Percentiles rank a stretch among this genome's conserved stretches.
Conservation (phyloP, 2,797 vertebrate genomes). For the Crocidura indochinensis region DNA sequence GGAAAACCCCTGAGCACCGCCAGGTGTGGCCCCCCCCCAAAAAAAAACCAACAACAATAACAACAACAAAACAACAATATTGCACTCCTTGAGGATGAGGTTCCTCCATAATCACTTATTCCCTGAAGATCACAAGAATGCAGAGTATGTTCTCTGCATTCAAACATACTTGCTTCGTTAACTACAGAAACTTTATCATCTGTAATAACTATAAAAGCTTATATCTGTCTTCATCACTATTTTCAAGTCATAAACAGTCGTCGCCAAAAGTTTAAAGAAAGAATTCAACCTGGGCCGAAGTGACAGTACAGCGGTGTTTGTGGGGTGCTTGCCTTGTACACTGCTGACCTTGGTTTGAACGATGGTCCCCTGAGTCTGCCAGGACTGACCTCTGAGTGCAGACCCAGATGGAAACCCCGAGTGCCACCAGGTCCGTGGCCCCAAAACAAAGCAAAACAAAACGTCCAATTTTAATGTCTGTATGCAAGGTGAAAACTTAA, state of each 20-base stretch:
- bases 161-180: constrained; percentile 65
- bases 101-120: constrained; percentile 30
- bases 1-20: too few relatives aligned
- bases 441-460: not conserved
- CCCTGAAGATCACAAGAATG: constrained; percentile 45
- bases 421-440: too few relatives aligned
- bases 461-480: constrained; percentile 13
- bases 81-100: constrained; percentile 34
- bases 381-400: too few relatives aligned
- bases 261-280: constrained; percentile 12
- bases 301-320: too few relatives aligned
- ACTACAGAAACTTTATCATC: constrained; percentile 62
- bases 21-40: too few relatives aligned
- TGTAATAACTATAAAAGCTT: constrained; percentile 36
- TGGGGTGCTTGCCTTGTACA: too few relatives aligned
- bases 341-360: too few relatives aligned
- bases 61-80: not conserved
- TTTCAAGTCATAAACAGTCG: constrained; percentile 60
- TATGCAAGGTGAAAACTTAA: constrained; percentile 1
- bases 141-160: too few relatives aligned
- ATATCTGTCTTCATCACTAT: constrained; percentile 51
- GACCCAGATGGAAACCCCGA: too few relatives aligned
- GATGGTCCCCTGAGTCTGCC: too few relatives aligned
- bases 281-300: not conserved
- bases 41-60: too few relatives aligned